A percentile compares a stretch with the other conserved stretches of the same genome.
Conservation (phyloP, 2,888 invertebrate genomes). For the Mythimna lalbum region DNA sequence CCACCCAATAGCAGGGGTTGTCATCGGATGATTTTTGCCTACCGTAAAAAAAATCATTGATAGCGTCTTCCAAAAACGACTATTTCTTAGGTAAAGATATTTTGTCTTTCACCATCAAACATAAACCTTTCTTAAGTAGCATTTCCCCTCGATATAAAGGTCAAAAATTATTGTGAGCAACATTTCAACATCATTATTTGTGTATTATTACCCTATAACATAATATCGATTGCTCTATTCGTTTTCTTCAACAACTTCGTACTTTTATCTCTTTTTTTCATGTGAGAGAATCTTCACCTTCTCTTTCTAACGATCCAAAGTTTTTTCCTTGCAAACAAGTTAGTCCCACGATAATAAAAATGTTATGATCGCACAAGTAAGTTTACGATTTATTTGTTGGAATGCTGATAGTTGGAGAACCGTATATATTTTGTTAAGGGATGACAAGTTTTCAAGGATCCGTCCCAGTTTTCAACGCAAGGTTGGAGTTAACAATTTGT, state of each 20-base stretch:
- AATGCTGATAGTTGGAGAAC: constrained; percentile 74
- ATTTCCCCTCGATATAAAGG: background rate
- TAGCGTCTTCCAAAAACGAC: no score
- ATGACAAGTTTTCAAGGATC: constrained; percentile 56
- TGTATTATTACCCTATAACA: constrained; percentile 40
- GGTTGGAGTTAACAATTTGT: constrained; percentile 15
- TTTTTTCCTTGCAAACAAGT: constrained; percentile 71
- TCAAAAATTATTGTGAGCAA: constrained; percentile 16
- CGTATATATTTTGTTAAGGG: constrained; percentile 63
- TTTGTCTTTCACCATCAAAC: background rate
- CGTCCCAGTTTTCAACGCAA: constrained; percentile 33
- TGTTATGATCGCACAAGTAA: constrained; percentile 82
- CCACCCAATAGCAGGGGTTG: no score
- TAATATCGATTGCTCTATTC: constrained; percentile 41
- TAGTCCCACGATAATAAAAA: constrained; percentile 81
- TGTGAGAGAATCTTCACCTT: constrained; percentile 33
- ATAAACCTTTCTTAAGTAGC: background rate
- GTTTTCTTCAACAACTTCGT: constrained; percentile 33
- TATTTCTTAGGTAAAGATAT: no score
- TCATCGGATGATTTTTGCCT: no score
- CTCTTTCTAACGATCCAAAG: constrained; percentile 63
- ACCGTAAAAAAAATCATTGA: no score
- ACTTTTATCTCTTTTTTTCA: constrained; percentile 38
- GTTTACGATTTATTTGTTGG: constrained; percentile 86
- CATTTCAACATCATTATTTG: constrained; percentile 28